phyloP scores from a whole-genome alignment of 2,113 vertebrate genomes.

The Theropithecus gelada region DNA sequence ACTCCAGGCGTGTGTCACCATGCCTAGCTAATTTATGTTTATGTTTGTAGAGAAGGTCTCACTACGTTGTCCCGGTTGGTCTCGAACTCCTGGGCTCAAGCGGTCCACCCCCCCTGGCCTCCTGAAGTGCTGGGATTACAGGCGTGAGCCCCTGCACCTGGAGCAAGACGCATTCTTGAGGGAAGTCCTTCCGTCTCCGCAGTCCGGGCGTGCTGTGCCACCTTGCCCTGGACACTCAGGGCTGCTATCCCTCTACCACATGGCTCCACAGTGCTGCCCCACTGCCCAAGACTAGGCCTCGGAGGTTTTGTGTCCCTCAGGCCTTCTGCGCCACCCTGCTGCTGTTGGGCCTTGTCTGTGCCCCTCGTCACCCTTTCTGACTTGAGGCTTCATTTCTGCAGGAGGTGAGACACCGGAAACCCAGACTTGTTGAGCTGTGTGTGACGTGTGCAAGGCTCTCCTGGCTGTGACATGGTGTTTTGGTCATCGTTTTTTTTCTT shows the following conservation, averaged over 20 bases:
- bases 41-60: no score
- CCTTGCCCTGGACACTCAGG: neutral
- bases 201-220: neutral
- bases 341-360: fast-evolving
- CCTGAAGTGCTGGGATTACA: no score
- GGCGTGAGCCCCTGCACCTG: no score
- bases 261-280: neutral
- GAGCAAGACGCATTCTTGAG: neutral
- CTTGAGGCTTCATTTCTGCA: neutral
- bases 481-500: neutral
- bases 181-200: neutral
- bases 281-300: no score
- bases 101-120: no score
- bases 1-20: no score
- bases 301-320: no score
- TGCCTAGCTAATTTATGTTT: no score
- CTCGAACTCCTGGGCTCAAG: no score
- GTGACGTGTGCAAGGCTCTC: neutral
- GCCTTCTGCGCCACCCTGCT: neutral
- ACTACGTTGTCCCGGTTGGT: no score
- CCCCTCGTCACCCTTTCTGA: neutral
- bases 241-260: no score
- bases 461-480: neutral
- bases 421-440: fast-evolving
- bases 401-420: neutral